Conservation (phyloP, 2,888 invertebrate genomes). For the Charanyca ferruginea region DNA sequence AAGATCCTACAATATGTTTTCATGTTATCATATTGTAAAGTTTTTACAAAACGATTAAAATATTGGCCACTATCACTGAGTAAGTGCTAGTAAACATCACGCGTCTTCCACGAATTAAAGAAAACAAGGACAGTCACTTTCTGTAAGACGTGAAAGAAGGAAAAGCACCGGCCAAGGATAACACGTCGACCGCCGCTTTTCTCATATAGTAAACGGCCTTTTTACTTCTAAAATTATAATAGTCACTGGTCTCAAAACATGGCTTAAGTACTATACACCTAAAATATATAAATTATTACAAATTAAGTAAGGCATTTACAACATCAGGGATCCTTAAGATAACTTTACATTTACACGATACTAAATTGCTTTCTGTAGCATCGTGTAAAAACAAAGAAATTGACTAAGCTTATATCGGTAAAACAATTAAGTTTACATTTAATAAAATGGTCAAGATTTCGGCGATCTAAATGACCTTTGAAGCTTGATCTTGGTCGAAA, state of each 20-base stretch:
- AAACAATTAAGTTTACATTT: slow-evolving; percentile 88
- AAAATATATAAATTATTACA: slow-evolving; percentile 91
- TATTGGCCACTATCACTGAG: slow-evolving; percentile 82
- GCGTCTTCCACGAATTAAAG: slow-evolving; percentile 82
- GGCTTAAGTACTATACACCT: slow-evolving; percentile 91
- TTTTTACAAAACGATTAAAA: slow-evolving; percentile 85
- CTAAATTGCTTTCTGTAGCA: slow-evolving; percentile 83
- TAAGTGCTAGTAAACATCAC: slow-evolving; percentile 83
- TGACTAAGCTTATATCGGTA: slow-evolving; percentile 91
- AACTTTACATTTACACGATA: slow-evolving; percentile 89
- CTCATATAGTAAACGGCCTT: slow-evolving; percentile 80
- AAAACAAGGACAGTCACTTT: slow-evolving; percentile 89
- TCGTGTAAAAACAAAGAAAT: slow-evolving; percentile 89
- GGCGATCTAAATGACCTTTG: slow-evolving; percentile 88
- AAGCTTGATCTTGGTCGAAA: slow-evolving; percentile 75
- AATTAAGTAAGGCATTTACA: slow-evolving; percentile 91
- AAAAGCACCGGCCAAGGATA: slow-evolving; percentile 85
- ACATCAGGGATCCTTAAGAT: slow-evolving; percentile 89
- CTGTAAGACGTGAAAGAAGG: slow-evolving; percentile 83
- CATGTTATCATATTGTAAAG: slow-evolving; percentile 83
- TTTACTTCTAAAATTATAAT: slow-evolving; percentile 89
- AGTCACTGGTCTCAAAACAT: slow-evolving; percentile 91
- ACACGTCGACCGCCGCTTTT: slow-evolving; percentile 84
- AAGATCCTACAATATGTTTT: slow-evolving; percentile 86
- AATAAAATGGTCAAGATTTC: slow-evolving; percentile 91